These are phyloP conservation scores for Holothuria scabra DNA, from an alignment of 53 echinoderm and acorn worm species.

Conservation along the genomic window DNA sequence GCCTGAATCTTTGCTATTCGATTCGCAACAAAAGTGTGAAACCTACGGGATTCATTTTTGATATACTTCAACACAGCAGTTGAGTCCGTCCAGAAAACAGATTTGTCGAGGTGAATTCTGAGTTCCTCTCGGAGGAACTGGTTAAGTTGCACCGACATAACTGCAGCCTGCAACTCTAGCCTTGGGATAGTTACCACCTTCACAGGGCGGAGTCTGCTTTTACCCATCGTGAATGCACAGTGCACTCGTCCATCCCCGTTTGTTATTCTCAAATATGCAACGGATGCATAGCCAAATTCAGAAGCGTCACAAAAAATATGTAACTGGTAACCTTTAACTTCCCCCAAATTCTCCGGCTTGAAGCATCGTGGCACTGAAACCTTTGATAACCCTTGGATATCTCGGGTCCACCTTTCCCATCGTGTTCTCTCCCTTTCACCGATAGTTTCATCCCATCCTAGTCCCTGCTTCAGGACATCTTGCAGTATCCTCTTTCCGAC, in stretches of 20 bases:
- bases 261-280: conserved; percentile 52
- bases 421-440: background rate
- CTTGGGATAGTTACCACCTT: conserved; percentile 33
- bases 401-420: background rate
- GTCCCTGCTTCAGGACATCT: too few relatives aligned
- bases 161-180: conserved; percentile 55
- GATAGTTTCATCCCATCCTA: conserved; percentile 43
- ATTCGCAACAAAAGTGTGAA: conserved; percentile 67
- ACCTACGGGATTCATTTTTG: conserved; percentile 45
- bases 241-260: background rate
- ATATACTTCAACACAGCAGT: conserved; percentile 9
- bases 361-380: background rate
- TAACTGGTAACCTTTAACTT: too few relatives aligned
- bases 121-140: conserved; percentile 14
- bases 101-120: background rate
- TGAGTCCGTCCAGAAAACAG: too few relatives aligned
- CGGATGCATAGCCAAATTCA: conserved; percentile 48
- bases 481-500: too few relatives aligned
- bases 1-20: conserved; percentile 55
- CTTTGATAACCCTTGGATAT: conserved; percentile 28
- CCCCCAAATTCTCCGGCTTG: too few relatives aligned
- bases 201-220: conserved; percentile 9
- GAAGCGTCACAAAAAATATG: too few relatives aligned
- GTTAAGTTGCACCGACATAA: conserved; percentile 10
- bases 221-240: conserved; percentile 53